phyloP scores from a whole-genome alignment of 2,888 invertebrate genomes.

The Sabatieria punctata region DNA sequence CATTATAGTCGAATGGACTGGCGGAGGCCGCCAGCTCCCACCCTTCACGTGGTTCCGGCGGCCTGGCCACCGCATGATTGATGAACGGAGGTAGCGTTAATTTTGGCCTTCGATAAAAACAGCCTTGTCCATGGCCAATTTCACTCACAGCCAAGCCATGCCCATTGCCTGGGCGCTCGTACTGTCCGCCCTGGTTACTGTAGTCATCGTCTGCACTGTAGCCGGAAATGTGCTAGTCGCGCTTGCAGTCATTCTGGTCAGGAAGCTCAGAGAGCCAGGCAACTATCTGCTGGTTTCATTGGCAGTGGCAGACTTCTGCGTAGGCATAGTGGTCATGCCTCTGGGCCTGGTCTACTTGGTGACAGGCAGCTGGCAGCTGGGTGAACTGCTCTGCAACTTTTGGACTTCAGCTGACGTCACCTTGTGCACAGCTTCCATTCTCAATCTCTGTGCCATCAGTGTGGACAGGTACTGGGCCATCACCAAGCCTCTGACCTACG shows the following conservation, averaged over 20 bases:
- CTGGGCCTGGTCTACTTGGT: constrained; percentile 35
- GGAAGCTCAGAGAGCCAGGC: constrained; percentile 31
- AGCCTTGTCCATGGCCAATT: too few species aligned
- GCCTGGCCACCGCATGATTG: too few species aligned
- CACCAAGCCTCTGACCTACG: constrained; percentile 74
- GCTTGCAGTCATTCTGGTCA: constrained; percentile 40
- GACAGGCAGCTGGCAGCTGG: constrained; percentile 19
- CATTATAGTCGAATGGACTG: too few species aligned
- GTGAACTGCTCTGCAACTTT: constrained; percentile 32
- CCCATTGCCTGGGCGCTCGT: too few species aligned
- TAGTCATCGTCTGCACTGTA: constrained; percentile 37
- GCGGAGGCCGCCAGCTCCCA: too few species aligned
- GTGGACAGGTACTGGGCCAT: constrained; percentile 40
- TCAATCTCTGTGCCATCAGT: constrained; percentile 41
- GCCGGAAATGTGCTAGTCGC: constrained; percentile 41
- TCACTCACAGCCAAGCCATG: too few species aligned
- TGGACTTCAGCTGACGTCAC: constrained; percentile 41
- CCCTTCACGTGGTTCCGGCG: too few species aligned
- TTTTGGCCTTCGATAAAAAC: too few species aligned
- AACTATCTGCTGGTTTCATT: constrained; percentile 36
- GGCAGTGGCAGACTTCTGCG: constrained; percentile 41
- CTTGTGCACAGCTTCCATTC: constrained; percentile 41
- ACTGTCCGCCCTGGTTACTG: constrained; percentile 30
- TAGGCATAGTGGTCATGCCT: constrained; percentile 41
- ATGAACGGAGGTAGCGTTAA: too few species aligned